Conservation (phyloP, 64 coral and sea anemone genomes). For the Platygyra sinensis region DNA sequence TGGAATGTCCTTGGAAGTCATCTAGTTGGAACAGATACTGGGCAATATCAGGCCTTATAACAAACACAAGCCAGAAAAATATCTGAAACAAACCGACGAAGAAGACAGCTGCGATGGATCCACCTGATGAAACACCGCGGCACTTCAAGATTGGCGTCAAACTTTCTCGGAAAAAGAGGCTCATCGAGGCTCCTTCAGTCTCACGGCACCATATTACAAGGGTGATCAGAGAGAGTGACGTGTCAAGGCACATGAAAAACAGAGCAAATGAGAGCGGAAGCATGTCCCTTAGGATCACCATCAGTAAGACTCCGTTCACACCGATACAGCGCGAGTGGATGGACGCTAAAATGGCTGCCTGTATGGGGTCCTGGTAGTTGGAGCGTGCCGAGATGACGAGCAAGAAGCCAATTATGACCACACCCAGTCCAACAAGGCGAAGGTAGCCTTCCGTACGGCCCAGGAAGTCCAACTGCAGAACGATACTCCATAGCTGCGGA, state of each 20-base stretch:
- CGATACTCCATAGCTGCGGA: constrained; percentile 43
- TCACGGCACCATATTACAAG: constrained; percentile 52
- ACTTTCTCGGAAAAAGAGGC: constrained; percentile 10
- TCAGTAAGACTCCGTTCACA: constrained; percentile 55
- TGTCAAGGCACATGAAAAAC: constrained; percentile 54
- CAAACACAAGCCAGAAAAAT: constrained; percentile 41
- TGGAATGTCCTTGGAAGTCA: not conserved
- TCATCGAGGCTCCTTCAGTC: constrained; percentile 16
- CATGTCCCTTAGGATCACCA: constrained; percentile 20
- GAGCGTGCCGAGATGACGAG: constrained; percentile 40
- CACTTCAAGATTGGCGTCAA: constrained; percentile 4
- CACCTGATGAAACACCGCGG: not conserved
- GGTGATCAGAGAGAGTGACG: constrained; percentile 26
- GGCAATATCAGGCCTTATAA: constrained; percentile 35
- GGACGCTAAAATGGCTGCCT: constrained; percentile 40
- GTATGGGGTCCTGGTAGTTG: not conserved
- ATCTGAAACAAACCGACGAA: constrained; percentile 41
- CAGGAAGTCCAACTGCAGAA: constrained; percentile 8
- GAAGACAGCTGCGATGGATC: constrained; percentile 23
- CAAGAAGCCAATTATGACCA: constrained; percentile 50
- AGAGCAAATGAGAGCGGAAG: constrained; percentile 48
- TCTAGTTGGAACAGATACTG: constrained; percentile 21
- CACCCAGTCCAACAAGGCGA: constrained; percentile 45
- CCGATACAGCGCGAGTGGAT: constrained; percentile 9
- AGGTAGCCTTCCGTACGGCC: constrained; percentile 38